Evolutionary conservation across 2,113 vertebrate genomes (phyloP), one percentile per base, ranked within the genome.

Genomic region (Ursus arctos): DNA sequence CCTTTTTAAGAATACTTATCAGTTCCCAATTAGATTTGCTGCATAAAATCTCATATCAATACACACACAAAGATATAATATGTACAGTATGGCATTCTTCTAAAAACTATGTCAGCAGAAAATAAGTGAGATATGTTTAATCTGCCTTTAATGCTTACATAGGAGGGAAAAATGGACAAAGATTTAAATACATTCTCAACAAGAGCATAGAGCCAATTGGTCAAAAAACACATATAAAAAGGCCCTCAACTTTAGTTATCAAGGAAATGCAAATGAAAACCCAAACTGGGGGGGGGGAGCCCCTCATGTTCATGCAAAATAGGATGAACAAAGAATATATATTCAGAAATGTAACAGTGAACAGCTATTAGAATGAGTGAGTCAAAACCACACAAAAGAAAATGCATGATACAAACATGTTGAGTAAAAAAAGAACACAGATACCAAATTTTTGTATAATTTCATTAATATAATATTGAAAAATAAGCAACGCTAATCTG

Each of bases 101-200:
- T 40, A 89, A 13, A 93, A 89, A 89, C 49, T 67, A 16, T 82
- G 15, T 57, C 47, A 83, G 57, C 24, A 89, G 36, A 84, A 89
- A 93, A 93, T 59, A 40, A 74, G 18, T 71, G 18, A 53, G 59
- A 84, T 57, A 53, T 24, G 36, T 19, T 63, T 88, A 74, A 57
- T 14, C 6, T 76, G 18, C 28, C 9, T 67, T 77, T 84, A 84
- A 89, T 84, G 31, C 61, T 33, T 55, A 63, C 31, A 82, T 2
- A 76, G 57, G 51, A 67, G 47, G 83, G 40, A 77, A 96, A 83
- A 93, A 82, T 76, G 36, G 63, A 71, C 24, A 71, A 91, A 82
- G 67, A 77, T 7, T 76, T 83, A 72, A 87, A 72, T 28, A 93
- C 57, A 5, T 40, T 77, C 36, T 77, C 67, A 36, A 87, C 28